These are phyloP conservation scores for Arrhopalites spinosus DNA, from an alignment of 2,888 invertebrate genomes.

Conservation along the genomic window DNA sequence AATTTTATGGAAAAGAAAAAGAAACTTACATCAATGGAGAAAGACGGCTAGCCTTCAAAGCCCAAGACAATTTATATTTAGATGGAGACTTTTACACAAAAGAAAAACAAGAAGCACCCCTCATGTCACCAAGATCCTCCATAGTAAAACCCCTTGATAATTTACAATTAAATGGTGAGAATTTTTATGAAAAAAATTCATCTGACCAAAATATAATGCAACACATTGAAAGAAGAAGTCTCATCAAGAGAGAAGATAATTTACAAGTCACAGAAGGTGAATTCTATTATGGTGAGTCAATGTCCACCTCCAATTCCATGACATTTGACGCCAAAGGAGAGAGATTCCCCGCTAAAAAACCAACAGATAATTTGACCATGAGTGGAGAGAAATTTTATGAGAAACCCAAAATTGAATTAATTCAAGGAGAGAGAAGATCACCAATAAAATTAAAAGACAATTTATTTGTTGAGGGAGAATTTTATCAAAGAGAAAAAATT, in stretches of 20 bases:
- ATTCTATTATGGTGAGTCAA: slow-evolving; percentile 63
- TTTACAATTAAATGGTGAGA: slow-evolving; percentile 64
- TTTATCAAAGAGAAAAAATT: slow-evolving; percentile 18
- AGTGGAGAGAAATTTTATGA: slow-evolving; percentile 27
- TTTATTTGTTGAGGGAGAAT: slow-evolving; percentile 60
- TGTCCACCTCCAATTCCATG: slow-evolving; percentile 57
- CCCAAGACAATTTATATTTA: slow-evolving; percentile 64
- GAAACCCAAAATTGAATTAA: not conserved
- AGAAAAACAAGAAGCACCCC: slow-evolving; percentile 57
- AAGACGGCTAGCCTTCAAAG: slow-evolving; percentile 58
- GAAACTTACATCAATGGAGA: slow-evolving; percentile 59
- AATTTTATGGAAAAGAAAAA: slow-evolving; percentile 64
- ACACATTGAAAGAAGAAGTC: slow-evolving; percentile 56
- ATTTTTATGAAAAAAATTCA: slow-evolving; percentile 62
- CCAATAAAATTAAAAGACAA: slow-evolving; percentile 64
- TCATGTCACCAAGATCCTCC: slow-evolving; percentile 36
- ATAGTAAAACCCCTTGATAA: slow-evolving; percentile 63
- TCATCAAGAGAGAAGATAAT: slow-evolving; percentile 64
- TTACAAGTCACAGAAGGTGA: slow-evolving; percentile 59
- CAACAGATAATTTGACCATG: slow-evolving; percentile 63
- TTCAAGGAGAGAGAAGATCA: slow-evolving; percentile 56
- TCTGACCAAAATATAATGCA: slow-evolving; percentile 58
- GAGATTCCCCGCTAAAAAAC: slow-evolving; percentile 57
- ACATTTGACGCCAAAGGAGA: slow-evolving; percentile 58
- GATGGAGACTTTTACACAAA: slow-evolving; percentile 66